phyloP scores from a whole-genome alignment of 2,113 vertebrate species.

The Psilopogon haemacephalus region DNA sequence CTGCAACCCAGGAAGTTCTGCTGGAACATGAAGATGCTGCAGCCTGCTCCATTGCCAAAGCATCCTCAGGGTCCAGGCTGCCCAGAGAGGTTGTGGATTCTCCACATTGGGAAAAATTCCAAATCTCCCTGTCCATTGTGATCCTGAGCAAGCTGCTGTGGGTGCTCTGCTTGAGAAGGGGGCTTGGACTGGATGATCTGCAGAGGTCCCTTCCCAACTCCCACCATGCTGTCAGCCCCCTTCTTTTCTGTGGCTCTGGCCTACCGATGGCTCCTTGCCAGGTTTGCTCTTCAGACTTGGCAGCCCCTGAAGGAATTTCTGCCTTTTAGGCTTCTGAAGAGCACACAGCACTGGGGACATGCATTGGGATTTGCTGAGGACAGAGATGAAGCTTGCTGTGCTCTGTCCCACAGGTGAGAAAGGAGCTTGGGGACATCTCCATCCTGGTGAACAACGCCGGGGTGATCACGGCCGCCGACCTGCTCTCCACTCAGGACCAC shows the following conservation, averaged over 20 bases:
- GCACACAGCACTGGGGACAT: background rate
- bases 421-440: constrained; percentile 75
- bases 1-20: too few relatives aligned
- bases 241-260: background rate
- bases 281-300: background rate
- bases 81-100: too few relatives aligned
- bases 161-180: too few relatives aligned
- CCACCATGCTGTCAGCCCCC: too few relatives aligned
- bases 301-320: background rate
- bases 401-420: constrained; percentile 71
- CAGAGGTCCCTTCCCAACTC: too few relatives aligned
- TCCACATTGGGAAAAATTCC: too few relatives aligned
- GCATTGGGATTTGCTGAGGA: background rate
- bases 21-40: too few relatives aligned
- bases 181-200: too few relatives aligned
- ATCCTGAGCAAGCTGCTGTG: too few relatives aligned
- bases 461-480: constrained; percentile 69
- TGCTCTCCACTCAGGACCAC: constrained; percentile 74
- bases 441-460: constrained; percentile 80
- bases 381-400: background rate
- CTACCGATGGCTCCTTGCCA: background rate
- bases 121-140: too few relatives aligned
- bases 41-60: too few relatives aligned
- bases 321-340: background rate
- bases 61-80: too few relatives aligned